Evolutionary conservation across 2,888 invertebrate species (phyloP).

Genomic region (Drosophila siamana): DNA sequence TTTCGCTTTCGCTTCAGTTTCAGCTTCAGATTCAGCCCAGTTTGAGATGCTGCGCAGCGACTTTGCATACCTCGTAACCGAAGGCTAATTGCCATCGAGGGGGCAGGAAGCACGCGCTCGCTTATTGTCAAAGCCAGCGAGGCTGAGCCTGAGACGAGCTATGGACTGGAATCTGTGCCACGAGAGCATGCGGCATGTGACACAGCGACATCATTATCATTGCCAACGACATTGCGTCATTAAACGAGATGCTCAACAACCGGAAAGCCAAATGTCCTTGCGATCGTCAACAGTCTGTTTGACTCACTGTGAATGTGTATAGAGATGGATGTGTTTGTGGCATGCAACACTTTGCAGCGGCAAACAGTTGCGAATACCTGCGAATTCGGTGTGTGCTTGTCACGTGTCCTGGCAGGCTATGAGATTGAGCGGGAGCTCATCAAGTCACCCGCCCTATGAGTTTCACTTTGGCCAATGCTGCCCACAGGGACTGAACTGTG

Average conservation of each 20-base stretch:
- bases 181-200: slow-evolving; percentile 17
- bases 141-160: slow-evolving; percentile 13
- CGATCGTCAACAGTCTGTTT: slow-evolving; percentile 36
- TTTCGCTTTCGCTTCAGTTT: slow-evolving; percentile 14
- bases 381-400: slow-evolving; percentile 31
- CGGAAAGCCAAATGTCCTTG: slow-evolving; percentile 69
- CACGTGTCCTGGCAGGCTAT: slow-evolving; percentile 19
- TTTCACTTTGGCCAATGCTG: slow-evolving; percentile 27
- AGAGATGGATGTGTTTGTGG: background rate
- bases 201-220: slow-evolving; percentile 58
- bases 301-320: slow-evolving; percentile 4
- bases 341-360: slow-evolving; percentile 48
- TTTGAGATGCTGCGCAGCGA: background rate
- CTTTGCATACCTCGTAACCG: slow-evolving; percentile 26
- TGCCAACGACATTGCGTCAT: slow-evolving; percentile 60
- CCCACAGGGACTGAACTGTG: slow-evolving; percentile 50
- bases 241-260: slow-evolving; percentile 67
- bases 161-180: slow-evolving; percentile 23
- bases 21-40: background rate
- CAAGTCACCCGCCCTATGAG: slow-evolving; percentile 28
- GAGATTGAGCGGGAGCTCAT: slow-evolving; percentile 11
- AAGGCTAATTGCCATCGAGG: slow-evolving; percentile 38
- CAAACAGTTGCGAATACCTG: slow-evolving; percentile 41
- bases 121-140: slow-evolving; percentile 28
- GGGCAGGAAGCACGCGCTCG: background rate